Base-by-base conservation (phyloP, 2,113 vertebrate species). In the Mesocricetus auratus region DNA sequence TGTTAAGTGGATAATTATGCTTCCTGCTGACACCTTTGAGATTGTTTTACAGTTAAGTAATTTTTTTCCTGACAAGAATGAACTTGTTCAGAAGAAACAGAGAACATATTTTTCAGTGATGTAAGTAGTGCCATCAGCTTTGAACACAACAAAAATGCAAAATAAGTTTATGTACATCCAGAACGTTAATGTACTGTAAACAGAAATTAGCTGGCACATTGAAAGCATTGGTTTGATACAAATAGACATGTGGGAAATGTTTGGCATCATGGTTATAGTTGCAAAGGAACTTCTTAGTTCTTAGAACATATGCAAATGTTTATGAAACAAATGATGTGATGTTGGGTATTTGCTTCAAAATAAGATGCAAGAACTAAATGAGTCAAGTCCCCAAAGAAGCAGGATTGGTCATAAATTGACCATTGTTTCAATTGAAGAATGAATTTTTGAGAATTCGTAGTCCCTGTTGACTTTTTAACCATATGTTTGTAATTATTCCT, bases 21-120 rank as follows among this genome's bases (percentile, higher is more conserved):
- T n/a, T 90, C 79, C 85, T 90, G n/a, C 66, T 85, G 31, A 79
- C 3, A 26, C 78, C 89, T 92, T 88, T 3, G 93, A 96, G 94
- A 93, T 83, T 92, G 50, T 66, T 94, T 94, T 94, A 93, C 60
- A 93, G 19, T 94, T 96, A 96, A 96, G 53, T 96, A 96, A 96
- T 85, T 96, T 96, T 96, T 71, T 91, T 53, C 86, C 86, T 90
- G 90, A 68, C 75, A 95, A 94, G 89, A 90, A 82, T 77, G 73
- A 58, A 62, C 91, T 93, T 87, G 87, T 91, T 85, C 79, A 93
- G 74, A 88, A 89, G 47, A 96, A 79, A 79, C 42, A 5, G 71
- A 90, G 26, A 95, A 33, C 50, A 19, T 91, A 53, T 92, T 91
- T 97, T 94, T 39, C 74, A 69, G 42, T 73, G 39, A 58, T 93